phyloP scores from a whole-genome alignment of 2,113 vertebrate genomes.

The Spizaetus ornatus region DNA sequence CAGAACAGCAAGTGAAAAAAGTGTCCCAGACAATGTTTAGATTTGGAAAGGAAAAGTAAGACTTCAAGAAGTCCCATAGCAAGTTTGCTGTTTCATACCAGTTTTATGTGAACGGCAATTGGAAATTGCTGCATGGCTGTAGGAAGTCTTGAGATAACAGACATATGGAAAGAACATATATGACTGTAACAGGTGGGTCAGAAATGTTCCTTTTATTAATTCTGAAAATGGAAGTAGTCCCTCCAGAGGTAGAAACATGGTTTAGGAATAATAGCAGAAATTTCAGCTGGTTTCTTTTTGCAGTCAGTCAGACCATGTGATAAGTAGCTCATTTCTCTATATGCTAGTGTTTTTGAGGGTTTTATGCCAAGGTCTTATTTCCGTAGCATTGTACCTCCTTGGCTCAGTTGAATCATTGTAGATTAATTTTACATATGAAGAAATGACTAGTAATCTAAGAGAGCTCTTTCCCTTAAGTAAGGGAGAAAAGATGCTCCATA shows the following conservation, averaged over 20 bases:
- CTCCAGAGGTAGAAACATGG: not conserved
- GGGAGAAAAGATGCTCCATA: not conserved
- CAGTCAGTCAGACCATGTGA: not conserved
- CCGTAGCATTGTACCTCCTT: not conserved
- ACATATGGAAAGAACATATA: not conserved
- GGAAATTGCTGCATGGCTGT: not conserved
- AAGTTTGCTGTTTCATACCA: not conserved
- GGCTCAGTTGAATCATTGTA: not conserved
- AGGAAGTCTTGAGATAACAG: not conserved
- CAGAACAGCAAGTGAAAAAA: not conserved
- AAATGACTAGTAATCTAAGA: not conserved
- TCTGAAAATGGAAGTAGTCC: not conserved
- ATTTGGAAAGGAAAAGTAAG: not conserved
- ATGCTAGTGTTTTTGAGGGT: not conserved
- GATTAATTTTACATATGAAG: not conserved
- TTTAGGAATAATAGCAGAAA: not conserved
- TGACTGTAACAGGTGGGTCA: not conserved
- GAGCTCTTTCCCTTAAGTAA: not conserved
- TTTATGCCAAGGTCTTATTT: not conserved
- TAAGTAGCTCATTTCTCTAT: not conserved
- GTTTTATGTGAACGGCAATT: not conserved
- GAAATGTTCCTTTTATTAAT: not conserved
- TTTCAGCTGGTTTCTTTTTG: not conserved
- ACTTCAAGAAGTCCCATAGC: not conserved
- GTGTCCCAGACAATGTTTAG: not conserved